phyloP scores from a whole-genome alignment of 2,797 vertebrate genomes.

The Pantherophis alleghaniensis region DNA sequence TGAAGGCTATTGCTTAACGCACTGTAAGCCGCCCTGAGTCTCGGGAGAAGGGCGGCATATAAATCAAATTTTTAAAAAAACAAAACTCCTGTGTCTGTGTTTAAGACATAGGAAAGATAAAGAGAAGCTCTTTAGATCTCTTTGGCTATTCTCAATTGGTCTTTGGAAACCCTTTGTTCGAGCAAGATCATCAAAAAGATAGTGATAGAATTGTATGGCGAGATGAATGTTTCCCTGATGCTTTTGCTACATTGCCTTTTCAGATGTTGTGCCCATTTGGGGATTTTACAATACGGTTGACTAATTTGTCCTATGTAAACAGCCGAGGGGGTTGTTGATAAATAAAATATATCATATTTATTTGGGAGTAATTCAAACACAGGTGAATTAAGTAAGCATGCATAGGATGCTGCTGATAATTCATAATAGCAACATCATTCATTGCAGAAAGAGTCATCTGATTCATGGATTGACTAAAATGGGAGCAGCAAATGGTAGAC shows the following conservation, averaged over 20 bases:
- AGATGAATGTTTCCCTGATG: not conserved
- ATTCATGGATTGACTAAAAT: not conserved
- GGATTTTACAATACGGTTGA: not conserved
- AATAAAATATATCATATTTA: not conserved
- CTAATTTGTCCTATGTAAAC: not conserved
- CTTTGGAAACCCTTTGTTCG: not conserved
- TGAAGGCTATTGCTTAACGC: too few relatives aligned
- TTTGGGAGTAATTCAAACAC: not conserved
- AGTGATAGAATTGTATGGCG: not conserved
- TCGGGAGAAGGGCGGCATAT: too few relatives aligned
- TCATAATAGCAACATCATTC: not conserved
- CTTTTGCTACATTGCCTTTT: not conserved
- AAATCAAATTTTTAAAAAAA: too few relatives aligned
- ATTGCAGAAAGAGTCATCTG: not conserved
- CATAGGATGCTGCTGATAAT: not conserved
- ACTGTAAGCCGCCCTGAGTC: too few relatives aligned
- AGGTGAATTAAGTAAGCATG: not conserved
- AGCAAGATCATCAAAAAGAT: not conserved
- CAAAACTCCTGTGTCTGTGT: not conserved
- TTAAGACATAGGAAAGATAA: not conserved
- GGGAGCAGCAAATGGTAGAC: not conserved
- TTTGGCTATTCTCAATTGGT: not conserved
- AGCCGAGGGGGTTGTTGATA: not conserved
- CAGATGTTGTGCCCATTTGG: not conserved
- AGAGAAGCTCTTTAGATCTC: not conserved